These are phyloP conservation scores for Thymelicus sylvestris DNA, from an alignment of 2,888 invertebrate genomes.

Conservation along the genomic window DNA sequence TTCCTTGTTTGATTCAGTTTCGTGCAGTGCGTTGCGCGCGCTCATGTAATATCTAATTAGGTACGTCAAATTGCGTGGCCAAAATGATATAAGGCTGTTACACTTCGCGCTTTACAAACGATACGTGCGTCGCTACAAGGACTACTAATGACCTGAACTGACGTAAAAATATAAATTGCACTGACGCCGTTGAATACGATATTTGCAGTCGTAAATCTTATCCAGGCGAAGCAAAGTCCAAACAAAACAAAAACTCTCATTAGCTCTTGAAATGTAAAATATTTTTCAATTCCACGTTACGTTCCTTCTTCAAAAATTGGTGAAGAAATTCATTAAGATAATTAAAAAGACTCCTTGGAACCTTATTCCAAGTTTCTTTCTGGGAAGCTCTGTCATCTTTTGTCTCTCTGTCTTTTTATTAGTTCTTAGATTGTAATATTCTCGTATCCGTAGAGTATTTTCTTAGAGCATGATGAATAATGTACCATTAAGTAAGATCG, in stretches of 20 bases:
- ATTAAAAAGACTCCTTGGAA: constrained; percentile 2
- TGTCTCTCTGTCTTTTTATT: no score
- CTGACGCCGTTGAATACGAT: constrained; percentile 27
- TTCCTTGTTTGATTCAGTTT: constrained; percentile 57
- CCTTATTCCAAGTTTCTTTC: background rate
- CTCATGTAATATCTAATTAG: constrained; percentile 78
- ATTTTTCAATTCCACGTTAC: constrained; percentile 21
- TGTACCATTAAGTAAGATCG: no score
- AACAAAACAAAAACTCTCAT: constrained; percentile 18
- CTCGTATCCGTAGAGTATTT: no score
- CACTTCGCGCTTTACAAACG: constrained; percentile 61
- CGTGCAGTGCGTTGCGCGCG: constrained; percentile 54
- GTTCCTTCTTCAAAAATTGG: constrained; percentile 7
- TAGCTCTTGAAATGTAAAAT: constrained; percentile 14
- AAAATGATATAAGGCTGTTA: constrained; percentile 78
- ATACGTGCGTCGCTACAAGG: constrained; percentile 51
- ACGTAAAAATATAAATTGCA: constrained; percentile 51
- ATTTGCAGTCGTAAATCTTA: constrained; percentile 38
- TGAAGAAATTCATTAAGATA: constrained; percentile 4
- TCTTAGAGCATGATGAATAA: no score
- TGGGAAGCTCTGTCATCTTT: background rate
- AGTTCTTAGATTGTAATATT: no score
- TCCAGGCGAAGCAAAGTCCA: constrained; percentile 18
- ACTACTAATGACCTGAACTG: constrained; percentile 56
- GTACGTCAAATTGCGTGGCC: constrained; percentile 78